Evolutionary conservation across 2,797 vertebrate species (phyloP), one percentile per base, ranked within the genome.

Genomic region (Crenuchus spilurus): DNA sequence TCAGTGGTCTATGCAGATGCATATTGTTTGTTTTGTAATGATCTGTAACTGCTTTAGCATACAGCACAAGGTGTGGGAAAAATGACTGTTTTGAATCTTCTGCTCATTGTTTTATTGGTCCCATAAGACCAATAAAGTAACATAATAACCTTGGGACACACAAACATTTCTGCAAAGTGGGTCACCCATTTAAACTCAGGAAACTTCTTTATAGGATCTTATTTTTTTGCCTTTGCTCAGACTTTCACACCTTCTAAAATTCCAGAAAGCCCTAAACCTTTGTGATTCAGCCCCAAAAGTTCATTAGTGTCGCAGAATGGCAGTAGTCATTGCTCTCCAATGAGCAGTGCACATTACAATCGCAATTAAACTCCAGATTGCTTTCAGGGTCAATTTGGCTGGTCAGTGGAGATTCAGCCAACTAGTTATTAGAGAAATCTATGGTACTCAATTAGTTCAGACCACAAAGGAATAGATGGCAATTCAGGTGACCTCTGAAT

Each of bases 351-450:
- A 42, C 35, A 33, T 58, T 51, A 66, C 33, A 55, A 87, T 84
- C 60, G 76, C 76, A 72, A 79, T 82, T 75, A 82, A 75, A 75
- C 58, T 78, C 71, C 74, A 55, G 55, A 64, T 35, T 73, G 66
- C 61, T 52, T 82, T 80, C 61, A 44, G 63, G 67, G 73, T 71
- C 61, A 60, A 46, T 72, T 16, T 24, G 41, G 70, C 67, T 49
- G 48, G 63, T 68, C 42, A 44, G 35, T 7, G 57, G 68, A 33
- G 63, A 62, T 57, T 26, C 44, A 58, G 67, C 16, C 28, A 18
- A 33, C 22, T 22, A 42, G 51, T 35, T 63, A 55, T 75, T 51
- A 60, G 57, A 18, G 30, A 51, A 33, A 52, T 70, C 18, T 44
- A n/a, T 14, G 6, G 66, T 63, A 72, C 41, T 28, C 57, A 71